Base-by-base conservation (phyloP, 2,797 vertebrate species). In the Poeciliopsis infans region DNA sequence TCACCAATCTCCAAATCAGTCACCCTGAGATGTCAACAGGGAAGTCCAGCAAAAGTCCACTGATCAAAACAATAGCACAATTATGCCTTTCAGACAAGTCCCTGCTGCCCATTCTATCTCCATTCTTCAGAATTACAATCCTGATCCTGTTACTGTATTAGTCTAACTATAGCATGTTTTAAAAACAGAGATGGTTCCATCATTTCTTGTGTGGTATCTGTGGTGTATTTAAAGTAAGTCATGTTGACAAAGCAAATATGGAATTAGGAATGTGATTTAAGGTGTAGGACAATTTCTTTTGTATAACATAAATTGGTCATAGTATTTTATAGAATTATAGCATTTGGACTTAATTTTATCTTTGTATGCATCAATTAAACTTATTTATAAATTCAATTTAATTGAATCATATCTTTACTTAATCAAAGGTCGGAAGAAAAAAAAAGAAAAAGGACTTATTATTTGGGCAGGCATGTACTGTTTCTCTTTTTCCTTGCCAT, bases 131-230 rank as follows among this genome's bases (percentile, higher is more conserved):
- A 85, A 81, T 80, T 74, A 77, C 49, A 80, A 57, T 73, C 77
- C 76, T 73, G 66, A 81, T 89, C 57, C 79, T 64, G 75, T 86
- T 83, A 83, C 18, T 81, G 36, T 57, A 84, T 84, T 83, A 87
- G 82, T 74, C 49, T 12, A n/a, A 82, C 72, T 79, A 73, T 47
- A 75, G 73, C 43, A 84, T 51, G 28, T 33, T 72, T 64, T 75
- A 64, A 82, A 85, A 79, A 49, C 16, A 73, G 43, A 39, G 68
- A 59, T 23, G 78, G 49, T 45, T 66, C 41, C 71, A 64, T 80
- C 20, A 68, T 16, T 20, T 85, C 31, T 77, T 31, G 69, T 74
- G 43, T 83, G 74, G 72, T 81, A 70, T 55, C 46, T 28, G 61
- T 36, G 70, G 31, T 59, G 51, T 71, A 69, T 83, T 86, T 77